phyloP scores from a whole-genome alignment of 2,797 vertebrate genomes.

The Adrianichthys oophorus region DNA sequence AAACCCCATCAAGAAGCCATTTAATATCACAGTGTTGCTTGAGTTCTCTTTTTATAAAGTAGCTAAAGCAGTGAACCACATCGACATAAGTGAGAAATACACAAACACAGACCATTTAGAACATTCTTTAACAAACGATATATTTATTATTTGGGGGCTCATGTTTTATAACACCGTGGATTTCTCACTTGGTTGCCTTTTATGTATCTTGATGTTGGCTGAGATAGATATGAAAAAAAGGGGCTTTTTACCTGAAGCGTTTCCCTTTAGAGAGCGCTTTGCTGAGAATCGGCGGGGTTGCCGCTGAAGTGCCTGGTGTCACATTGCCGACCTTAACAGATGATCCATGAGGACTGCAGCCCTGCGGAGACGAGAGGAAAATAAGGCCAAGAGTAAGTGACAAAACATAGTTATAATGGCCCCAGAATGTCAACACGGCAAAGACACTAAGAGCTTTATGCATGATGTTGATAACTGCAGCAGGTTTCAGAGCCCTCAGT shows the following conservation, averaged over 20 bases:
- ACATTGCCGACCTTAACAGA: slow-evolving; percentile 45
- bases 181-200: slow-evolving; percentile 42
- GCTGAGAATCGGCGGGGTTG: slow-evolving; percentile 60
- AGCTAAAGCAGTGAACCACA: slow-evolving; percentile 20
- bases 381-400: slow-evolving; percentile 1
- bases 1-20: slow-evolving; percentile 23
- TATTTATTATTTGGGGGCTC: slow-evolving; percentile 48
- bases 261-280: slow-evolving; percentile 73
- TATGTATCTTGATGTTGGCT: slow-evolving; percentile 14
- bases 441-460: slow-evolving; percentile 12
- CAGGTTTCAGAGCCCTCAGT: slow-evolving; percentile 34
- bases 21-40: slow-evolving; percentile 37
- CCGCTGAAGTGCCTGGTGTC: slow-evolving; percentile 51
- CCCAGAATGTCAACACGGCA: slow-evolving; percentile 16
- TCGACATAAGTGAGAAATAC: slow-evolving; percentile 16
- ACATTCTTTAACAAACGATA: slow-evolving; percentile 22
- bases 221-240: neutral
- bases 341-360: slow-evolving; percentile 67
- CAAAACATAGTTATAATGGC: slow-evolving; percentile 9
- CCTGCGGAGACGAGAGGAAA: slow-evolving; percentile 50
- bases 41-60: slow-evolving; percentile 25
- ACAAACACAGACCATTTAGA: slow-evolving; percentile 21
- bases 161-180: slow-evolving; percentile 39
- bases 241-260: slow-evolving; percentile 74
- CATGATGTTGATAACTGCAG: slow-evolving; percentile 36